Percentiles rank a stretch among this genome's conserved stretches.
phyloP scores from a whole-genome alignment of 1,140 invertebrate species.

The Tigriopus japonicus region DNA sequence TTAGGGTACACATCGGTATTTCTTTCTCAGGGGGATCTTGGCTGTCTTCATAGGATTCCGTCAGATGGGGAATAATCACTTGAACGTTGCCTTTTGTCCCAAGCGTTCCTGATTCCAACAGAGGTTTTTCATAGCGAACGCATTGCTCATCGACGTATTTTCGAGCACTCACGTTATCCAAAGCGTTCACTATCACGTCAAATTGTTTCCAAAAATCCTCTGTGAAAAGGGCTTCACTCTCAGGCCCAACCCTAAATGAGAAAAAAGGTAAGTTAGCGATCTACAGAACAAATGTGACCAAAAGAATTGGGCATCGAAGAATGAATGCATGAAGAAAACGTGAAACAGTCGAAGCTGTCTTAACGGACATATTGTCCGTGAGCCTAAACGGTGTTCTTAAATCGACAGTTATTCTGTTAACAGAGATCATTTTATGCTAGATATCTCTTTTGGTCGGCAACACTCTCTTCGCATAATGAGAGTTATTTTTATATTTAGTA shows the following conservation, averaged over 20 bases:
- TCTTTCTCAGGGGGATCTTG: conserved; percentile 97
- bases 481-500: too few species aligned
- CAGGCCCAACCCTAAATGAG: conserved; percentile 52
- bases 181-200: conserved; percentile 86
- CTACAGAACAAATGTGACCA: too few species aligned
- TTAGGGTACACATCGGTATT: conserved; percentile 95
- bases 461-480: too few species aligned
- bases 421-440: too few species aligned
- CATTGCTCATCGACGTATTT: conserved; percentile 40
- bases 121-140: conserved; percentile 87
- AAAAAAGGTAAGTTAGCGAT: too few species aligned
- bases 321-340: too few species aligned
- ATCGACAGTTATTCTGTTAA: too few species aligned
- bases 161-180: conserved; percentile 93
- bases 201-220: conserved; percentile 84
- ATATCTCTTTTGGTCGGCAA: too few species aligned
- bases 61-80: conserved; percentile 71
- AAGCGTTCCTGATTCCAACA: conserved; percentile 93
- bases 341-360: too few species aligned
- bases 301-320: too few species aligned
- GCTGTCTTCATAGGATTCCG: conserved; percentile 91
- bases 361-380: too few species aligned
- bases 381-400: too few species aligned
- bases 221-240: conserved; percentile 84
- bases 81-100: conserved; percentile 98